A percentile compares a stretch with the other conserved stretches of the same genome.
phyloP scores from a whole-genome alignment of 2,113 vertebrate genomes.

The Pseudopodoces humilis region DNA sequence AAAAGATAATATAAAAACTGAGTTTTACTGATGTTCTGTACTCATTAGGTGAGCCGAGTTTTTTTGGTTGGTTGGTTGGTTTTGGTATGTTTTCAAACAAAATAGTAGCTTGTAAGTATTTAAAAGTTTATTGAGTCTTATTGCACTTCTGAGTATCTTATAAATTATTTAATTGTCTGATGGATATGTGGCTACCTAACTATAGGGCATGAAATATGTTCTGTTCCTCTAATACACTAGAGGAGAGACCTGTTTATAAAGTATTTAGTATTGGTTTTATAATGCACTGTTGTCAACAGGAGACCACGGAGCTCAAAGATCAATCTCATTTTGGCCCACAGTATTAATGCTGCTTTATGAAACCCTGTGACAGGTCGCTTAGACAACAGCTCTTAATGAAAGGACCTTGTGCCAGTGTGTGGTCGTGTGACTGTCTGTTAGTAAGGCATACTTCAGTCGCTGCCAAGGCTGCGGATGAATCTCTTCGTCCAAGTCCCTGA shows the following conservation, averaged over 20 bases:
- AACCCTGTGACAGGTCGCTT: slow-evolving; percentile 77
- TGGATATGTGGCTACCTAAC: slow-evolving; percentile 84
- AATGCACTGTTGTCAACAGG: slow-evolving; percentile 81
- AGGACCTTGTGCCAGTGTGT: slow-evolving; percentile 68
- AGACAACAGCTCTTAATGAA: slow-evolving; percentile 73
- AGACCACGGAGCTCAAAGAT: slow-evolving; percentile 82
- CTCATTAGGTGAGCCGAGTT: background rate
- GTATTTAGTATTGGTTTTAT: slow-evolving; percentile 87
- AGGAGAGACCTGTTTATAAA: slow-evolving; percentile 84
- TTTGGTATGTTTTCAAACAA: slow-evolving; percentile 62
- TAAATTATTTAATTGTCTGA: slow-evolving; percentile 84
- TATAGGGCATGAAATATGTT: slow-evolving; percentile 81
- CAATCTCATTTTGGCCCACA: slow-evolving; percentile 79
- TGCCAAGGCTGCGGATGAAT: slow-evolving; percentile 68
- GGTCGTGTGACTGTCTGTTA: slow-evolving; percentile 60
- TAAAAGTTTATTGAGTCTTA: slow-evolving; percentile 78
- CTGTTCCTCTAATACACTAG: slow-evolving; percentile 80
- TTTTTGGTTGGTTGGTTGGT: background rate
- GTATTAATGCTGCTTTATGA: slow-evolving; percentile 79
- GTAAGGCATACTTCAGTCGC: slow-evolving; percentile 46
- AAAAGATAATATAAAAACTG: background rate
- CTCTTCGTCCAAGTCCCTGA: slow-evolving; percentile 68
- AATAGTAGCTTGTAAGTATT: slow-evolving; percentile 72
- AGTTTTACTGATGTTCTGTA: background rate
- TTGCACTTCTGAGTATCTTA: slow-evolving; percentile 76